Base-by-base conservation (phyloP, 2,888 invertebrate species). In the Metellina segmentata region DNA sequence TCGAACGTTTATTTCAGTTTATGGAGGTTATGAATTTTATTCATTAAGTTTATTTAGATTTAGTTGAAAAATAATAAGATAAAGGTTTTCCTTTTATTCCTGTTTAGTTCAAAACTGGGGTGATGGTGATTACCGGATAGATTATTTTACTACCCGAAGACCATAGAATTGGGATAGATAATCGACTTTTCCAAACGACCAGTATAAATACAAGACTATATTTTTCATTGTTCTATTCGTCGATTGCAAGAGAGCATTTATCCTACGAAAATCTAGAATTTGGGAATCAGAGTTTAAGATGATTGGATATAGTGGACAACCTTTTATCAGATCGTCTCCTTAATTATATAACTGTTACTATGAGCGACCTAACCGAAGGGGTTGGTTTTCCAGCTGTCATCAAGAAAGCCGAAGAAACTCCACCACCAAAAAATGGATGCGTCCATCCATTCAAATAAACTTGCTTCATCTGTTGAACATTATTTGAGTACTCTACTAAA, bases 91-190 rank as follows among this genome's bases (percentile, higher is more conserved):
- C 72, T 72, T 72, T 81, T 70, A 61, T 61, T 61, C 61, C 70
- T 51, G 70, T 81, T 81, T 81, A 81, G 81, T 81, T 81, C 81
- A 81, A 52, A 70, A 69, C 11, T 81, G 70, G 81, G 81, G 70
- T 48, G 71, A 81, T 8, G 70, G 16, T 19, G 11, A 61, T 61
- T 69, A 70, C 49, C 34, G 20, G 7, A 34, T 77, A 6, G 9
- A 79, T 61, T 61, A 20, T 79, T 61, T 19, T 11, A 34, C 71
- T 49, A 49, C 70, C n/a, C 70, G 81, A 81, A 81, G 81, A 81
- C 81, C 70, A 0, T 16, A 16, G 20, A 34, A 9, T 48, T 70
- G 70, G 81, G 81, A 81, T n/a, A 71, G 71, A 16, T 19, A 70
- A 16, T 1, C 19, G 19, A 20, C 9, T 6, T 8, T 70, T n/a